phyloP scores from a whole-genome alignment of 2,113 vertebrate genomes.

The Eolophus roseicapilla region DNA sequence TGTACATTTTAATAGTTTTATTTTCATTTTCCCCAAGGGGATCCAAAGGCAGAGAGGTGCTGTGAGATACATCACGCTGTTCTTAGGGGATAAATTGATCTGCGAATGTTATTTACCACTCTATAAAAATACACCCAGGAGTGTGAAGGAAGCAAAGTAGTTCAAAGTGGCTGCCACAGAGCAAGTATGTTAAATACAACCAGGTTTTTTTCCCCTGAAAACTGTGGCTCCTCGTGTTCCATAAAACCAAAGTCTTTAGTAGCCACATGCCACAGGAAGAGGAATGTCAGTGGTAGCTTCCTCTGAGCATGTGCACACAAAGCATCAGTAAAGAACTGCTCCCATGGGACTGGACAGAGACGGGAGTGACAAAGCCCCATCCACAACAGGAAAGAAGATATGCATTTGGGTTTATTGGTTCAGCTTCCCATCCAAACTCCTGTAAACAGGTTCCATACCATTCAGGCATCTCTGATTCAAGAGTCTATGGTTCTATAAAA shows the following conservation, averaged over 20 bases:
- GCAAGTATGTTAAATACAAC: constrained; percentile 63
- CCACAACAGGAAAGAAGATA: constrained; percentile 4
- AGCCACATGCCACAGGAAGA: constrained; percentile 57
- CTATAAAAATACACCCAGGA: constrained; percentile 75
- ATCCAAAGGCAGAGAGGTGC: constrained; percentile 68
- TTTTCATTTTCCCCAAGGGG: constrained; percentile 46
- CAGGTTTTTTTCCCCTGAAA: not conserved
- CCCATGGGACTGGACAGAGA: not conserved
- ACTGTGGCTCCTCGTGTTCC: constrained; percentile 12
- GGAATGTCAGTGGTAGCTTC: constrained; percentile 33
- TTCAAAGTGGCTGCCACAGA: constrained; percentile 46
- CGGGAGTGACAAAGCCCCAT: not conserved
- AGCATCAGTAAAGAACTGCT: constrained; percentile 31
- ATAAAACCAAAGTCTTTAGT: constrained; percentile 25
- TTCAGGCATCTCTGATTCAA: constrained; percentile 9
- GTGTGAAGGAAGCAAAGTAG: constrained; percentile 43
- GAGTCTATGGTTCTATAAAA: constrained; percentile 49
- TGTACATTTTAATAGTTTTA: constrained; percentile 42
- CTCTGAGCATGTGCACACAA: constrained; percentile 36
- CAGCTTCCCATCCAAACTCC: constrained; percentile 27
- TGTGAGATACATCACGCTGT: constrained; percentile 60
- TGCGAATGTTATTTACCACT: constrained; percentile 73
- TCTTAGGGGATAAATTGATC: constrained; percentile 41
- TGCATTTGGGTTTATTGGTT: not conserved
- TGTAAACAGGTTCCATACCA: not conserved